Conservation (phyloP, 2,113 vertebrate genomes). For the Aspiorhynchus laticeps region DNA sequence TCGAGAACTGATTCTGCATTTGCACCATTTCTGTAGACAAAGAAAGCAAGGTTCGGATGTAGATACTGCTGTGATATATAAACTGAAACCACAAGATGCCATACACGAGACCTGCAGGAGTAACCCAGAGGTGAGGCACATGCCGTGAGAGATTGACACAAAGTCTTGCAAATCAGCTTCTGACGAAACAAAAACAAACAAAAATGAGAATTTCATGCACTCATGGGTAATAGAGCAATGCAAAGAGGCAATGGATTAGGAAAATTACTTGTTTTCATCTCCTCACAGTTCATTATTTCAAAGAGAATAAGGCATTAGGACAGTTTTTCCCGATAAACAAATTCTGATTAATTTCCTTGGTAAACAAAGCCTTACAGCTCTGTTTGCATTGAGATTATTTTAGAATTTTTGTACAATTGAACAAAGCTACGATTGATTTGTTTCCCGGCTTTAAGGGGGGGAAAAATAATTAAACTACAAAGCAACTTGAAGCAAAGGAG, state of each 20-base stretch:
- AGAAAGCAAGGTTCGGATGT: background rate
- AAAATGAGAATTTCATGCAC: constrained; percentile 60
- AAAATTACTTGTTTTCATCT: constrained; percentile 78
- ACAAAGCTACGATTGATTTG: constrained; percentile 58
- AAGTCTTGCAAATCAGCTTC: background rate
- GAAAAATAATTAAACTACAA: constrained; percentile 60
- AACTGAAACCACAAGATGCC: background rate
- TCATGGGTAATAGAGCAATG: constrained; percentile 73
- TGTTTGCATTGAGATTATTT: constrained; percentile 70
- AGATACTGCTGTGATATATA: background rate
- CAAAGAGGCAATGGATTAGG: constrained; percentile 68
- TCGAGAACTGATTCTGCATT: background rate
- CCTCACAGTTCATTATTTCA: constrained; percentile 78
- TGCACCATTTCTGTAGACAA: background rate
- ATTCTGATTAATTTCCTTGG: constrained; percentile 74
- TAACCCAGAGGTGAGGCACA: background rate
- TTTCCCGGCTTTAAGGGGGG: constrained; percentile 38
- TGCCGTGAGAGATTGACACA: background rate
- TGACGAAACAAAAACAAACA: constrained; percentile 51
- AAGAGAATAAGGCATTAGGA: constrained; percentile 80
- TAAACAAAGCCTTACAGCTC: constrained; percentile 73
- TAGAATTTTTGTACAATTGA: constrained; percentile 63
- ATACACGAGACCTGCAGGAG: background rate
- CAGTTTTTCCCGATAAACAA: constrained; percentile 72
- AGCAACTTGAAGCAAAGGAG: constrained; percentile 52